phyloP scores from a whole-genome alignment of 2,888 invertebrate species.

The Melipona bicolor region DNA sequence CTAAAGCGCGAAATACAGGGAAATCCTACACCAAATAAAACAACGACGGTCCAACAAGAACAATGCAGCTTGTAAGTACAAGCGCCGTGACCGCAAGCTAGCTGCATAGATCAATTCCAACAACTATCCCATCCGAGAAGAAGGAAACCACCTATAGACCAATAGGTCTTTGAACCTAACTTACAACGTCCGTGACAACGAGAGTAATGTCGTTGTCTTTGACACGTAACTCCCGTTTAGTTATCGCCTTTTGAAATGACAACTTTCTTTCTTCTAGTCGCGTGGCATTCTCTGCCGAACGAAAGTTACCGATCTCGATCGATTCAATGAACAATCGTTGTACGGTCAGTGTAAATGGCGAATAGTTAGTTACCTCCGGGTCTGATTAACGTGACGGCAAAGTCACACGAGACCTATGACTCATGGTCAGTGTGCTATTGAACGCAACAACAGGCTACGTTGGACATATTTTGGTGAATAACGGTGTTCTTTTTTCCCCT shows the following conservation, averaged over 20 bases:
- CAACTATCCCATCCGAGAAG: background rate
- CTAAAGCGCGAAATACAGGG: background rate
- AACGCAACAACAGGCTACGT: background rate
- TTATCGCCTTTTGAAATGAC: conserved; percentile 43
- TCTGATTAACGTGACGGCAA: background rate
- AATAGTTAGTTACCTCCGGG: conserved; percentile 33
- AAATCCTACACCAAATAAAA: background rate
- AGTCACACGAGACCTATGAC: background rate
- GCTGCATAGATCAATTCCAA: conserved; percentile 10
- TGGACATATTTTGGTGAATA: no score
- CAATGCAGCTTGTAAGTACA: background rate
- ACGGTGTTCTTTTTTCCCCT: no score
- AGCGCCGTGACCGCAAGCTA: background rate
- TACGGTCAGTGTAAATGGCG: conserved; percentile 62
- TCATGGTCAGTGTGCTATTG: background rate
- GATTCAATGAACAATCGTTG: conserved; percentile 63
- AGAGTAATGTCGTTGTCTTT: background rate
- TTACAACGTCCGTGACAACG: background rate
- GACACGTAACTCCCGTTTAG: background rate
- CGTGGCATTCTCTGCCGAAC: conserved; percentile 42
- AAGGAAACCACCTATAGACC: background rate
- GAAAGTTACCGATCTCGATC: conserved; percentile 16
- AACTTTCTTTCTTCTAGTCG: conserved; percentile 25
- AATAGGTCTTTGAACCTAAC: background rate
- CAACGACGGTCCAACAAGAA: background rate